A percentile compares a stretch with the other conserved stretches of the same genome.
Conservation (phyloP, 2,888 invertebrate species). For the Psylliodes chrysocephalus region DNA sequence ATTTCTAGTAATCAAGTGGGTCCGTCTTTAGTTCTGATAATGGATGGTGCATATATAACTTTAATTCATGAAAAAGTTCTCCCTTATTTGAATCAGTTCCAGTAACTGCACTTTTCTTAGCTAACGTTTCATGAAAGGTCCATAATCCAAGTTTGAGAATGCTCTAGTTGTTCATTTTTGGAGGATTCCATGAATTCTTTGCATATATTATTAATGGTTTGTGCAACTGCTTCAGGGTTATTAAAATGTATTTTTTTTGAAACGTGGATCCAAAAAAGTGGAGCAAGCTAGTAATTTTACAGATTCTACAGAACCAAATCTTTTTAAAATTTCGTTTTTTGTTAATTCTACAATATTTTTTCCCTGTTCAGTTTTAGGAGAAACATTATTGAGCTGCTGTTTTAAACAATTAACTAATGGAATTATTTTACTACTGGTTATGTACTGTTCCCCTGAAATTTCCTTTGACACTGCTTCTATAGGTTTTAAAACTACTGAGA, state of each 20-base stretch:
- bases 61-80: not conserved
- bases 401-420: not conserved
- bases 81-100: not conserved
- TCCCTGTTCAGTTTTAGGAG: not conserved
- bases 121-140: not conserved
- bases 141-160: not conserved
- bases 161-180: not conserved
- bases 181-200: not conserved
- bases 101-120: too few species aligned
- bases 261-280: not conserved
- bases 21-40: not conserved
- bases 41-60: not conserved
- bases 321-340: not conserved
- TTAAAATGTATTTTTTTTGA: not conserved
- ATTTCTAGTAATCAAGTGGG: not conserved
- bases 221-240: not conserved
- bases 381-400: not conserved
- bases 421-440: constrained; percentile 1
- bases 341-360: not conserved
- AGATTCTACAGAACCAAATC: not conserved
- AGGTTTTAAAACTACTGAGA: not conserved
- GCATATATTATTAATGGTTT: not conserved
- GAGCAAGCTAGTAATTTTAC: not conserved
- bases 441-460: not conserved
- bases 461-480: not conserved